Base-by-base conservation (phyloP, 1,140 invertebrate species). In the Meteorus sp. region DNA sequence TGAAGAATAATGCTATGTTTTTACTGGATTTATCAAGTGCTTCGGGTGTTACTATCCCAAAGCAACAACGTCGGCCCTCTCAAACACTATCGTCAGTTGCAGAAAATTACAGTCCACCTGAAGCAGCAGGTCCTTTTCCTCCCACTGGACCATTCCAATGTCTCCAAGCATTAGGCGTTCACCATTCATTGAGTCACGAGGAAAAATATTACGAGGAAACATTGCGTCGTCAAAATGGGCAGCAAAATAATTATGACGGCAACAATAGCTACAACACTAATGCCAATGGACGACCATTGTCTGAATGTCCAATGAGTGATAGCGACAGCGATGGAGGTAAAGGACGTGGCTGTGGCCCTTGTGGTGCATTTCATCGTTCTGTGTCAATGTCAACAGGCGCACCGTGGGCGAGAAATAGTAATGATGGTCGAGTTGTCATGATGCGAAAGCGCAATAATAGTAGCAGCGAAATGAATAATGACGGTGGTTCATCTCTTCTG, bases 1-100 rank as follows among this genome's bases (percentile, higher is more conserved):
- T 98, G 82, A 92, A 91, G 61, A 93, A 94, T 70, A 99, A 99
- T 77, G 94, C 96, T 0, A 86, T 95, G 79, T 99, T 98, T 73
- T 77, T 98, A 8, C 78, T 99, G 50, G 94, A 97, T 70, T 74
- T 99, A 43, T 89, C 90, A 1, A 89, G 90, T 63, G 85, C 90
- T 0, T 85, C 83, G 8, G 83, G 83, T 8, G 62, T 82, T 1
- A 82, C 72, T 41, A 77, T 80, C 43, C 77, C 78, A 0, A 80
- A 80, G 41, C 80, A 80, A 22, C 80, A 82, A 23, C 73, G 82
- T 61, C 67, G 84, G 11, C 78, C 84, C 0, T 84, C 85, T 1
- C 79, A 83, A 19, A 82, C 83, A 19, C 79, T 87, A 79, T 82
- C 84, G 7, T 81, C 84, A n/a, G 80, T 87, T 47, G 82, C 85